Conservation (phyloP, 1,140 invertebrate species). For the Drosophila orena region DNA sequence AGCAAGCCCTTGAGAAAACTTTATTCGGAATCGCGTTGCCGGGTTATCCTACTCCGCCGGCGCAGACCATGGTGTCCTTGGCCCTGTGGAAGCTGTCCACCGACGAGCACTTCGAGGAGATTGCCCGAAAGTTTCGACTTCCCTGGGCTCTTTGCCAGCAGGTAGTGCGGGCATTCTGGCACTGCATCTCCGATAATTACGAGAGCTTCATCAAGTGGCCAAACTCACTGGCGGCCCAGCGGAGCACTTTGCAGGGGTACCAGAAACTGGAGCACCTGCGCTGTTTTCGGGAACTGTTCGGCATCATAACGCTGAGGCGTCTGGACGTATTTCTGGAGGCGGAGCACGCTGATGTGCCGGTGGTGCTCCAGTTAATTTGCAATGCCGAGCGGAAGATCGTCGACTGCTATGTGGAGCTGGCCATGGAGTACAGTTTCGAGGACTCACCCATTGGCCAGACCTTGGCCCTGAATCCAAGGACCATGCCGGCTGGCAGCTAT, state of each 20-base stretch:
- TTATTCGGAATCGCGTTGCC: conserved; percentile 41
- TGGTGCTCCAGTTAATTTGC: conserved; percentile 77
- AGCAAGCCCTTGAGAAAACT: conserved; percentile 47
- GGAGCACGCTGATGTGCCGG: conserved; percentile 74
- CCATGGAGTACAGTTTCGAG: conserved; percentile 74
- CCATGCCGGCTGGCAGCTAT: conserved; percentile 72
- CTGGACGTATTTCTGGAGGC: conserved; percentile 76
- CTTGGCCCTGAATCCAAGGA: conserved; percentile 65
- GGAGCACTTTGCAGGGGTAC: conserved; percentile 58
- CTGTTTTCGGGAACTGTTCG: conserved; percentile 68
- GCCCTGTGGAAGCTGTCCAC: conserved; percentile 80
- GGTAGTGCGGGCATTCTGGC: conserved; percentile 76
- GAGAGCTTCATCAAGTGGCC: conserved; percentile 82
- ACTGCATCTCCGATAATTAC: conserved; percentile 76
- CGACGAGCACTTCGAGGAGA: conserved; percentile 82
- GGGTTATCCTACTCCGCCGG: conserved; percentile 41
- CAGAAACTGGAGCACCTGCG: conserved; percentile 44
- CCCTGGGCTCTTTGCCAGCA: conserved; percentile 68
- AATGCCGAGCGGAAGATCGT: conserved; percentile 75
- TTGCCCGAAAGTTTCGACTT: conserved; percentile 71
- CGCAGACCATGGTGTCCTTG: conserved; percentile 70
- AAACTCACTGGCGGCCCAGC: conserved; percentile 67
- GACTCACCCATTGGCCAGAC: conserved; percentile 78
- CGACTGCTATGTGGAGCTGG: conserved; percentile 79
- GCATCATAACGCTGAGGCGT: conserved; percentile 67